Evolutionary conservation across 1,140 invertebrate genomes (phyloP), one percentile per base, ranked within the genome.

Genomic region (Vanessa atalanta): DNA sequence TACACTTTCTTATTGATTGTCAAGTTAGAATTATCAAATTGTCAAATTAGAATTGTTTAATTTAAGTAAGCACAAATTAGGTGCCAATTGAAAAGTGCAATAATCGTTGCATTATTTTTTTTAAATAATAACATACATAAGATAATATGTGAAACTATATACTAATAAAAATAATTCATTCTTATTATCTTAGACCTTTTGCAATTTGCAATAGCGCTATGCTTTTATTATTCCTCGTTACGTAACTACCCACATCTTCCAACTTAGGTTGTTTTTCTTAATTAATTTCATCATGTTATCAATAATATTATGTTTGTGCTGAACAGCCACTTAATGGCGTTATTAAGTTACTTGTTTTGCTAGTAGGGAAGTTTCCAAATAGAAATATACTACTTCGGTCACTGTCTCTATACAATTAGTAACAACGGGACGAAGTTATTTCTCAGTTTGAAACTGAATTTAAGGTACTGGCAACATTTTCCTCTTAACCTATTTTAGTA

Each of bases 371-470:
- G 61, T 65, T 65, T 26, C 50, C 16, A 37, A 8, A 71, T 37
- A 71, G 61, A 55, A 53, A 65, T 72, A 55, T 64, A 20, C 70
- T 16, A 26, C 13, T 47, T 47, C 23, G 63, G 26, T 20, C 47
- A 72, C 70, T 65, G 61, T 65, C 48, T 65, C 61, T 51, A 63
- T 26, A 53, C 48, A 64, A 64, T 64, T 72, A 65, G 47, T 12
- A 48, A 70, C 70, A 72, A 55, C 31, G 37, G 37, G 26, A 47
- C 37, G 14, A 37, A 65, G 61, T 53, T 65, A 23, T 72, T 50
- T 72, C 15, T 11, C 70, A 64, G 50, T 57, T 72, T 55, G 13
- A 55, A 72, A 55, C 31, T 55, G 15, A 68, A 68, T 55, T 55
- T 68, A 68, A 43, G 55, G 53, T 60, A 60, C n/a, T 23, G n/a